Base-by-base conservation (phyloP, 2,888 invertebrate species). In the Chrysolina haemoptera region DNA sequence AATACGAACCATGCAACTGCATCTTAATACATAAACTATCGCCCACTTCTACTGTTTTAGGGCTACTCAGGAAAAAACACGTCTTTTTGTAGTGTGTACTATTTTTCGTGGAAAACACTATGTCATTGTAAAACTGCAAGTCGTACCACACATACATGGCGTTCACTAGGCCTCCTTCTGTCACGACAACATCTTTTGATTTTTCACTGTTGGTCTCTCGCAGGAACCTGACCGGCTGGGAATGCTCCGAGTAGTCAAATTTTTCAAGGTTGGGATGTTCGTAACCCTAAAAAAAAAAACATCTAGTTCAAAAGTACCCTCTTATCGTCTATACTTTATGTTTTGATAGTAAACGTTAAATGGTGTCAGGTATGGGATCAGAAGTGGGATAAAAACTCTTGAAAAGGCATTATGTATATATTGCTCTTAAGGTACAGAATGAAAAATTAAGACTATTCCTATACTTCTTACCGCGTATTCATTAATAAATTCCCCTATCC, bases 81-180 rank as follows among this genome's bases (percentile, higher is more conserved):
- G 88, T 88, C 40, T 89, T 89, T 79, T 90, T 89, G 59, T 80
- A 90, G 89, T 81, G 90, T 85, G 71, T 85, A 85, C 70, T 87
- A 76, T 75, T 64, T 62, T 67, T 88, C 0, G 91, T 91, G 8
- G 88, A 86, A 71, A 90, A 86, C 35, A 82, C 85, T 22, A 85
- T 79, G 27, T 87, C 84, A 67, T 89, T 86, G 78, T 89, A 86
- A 22, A 90, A 81, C 75, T 89, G 87, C 63, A 91, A 86, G n/a
- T 86, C 86, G 78, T 89, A 92, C 91, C 91, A 92, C 78, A 90
- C 90, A 20, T 91, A 84, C 71, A 92, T 86, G 3, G 89, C 90
- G 85, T 90, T 90, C 0, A 89, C 87, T 59, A 82, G 71, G 0
- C 91, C 91, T 72, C 85, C 84, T 59, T 84, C 84, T 14, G 81